Conservation (phyloP, 2,797 vertebrate genomes). For the Sebastes cheni region DNA sequence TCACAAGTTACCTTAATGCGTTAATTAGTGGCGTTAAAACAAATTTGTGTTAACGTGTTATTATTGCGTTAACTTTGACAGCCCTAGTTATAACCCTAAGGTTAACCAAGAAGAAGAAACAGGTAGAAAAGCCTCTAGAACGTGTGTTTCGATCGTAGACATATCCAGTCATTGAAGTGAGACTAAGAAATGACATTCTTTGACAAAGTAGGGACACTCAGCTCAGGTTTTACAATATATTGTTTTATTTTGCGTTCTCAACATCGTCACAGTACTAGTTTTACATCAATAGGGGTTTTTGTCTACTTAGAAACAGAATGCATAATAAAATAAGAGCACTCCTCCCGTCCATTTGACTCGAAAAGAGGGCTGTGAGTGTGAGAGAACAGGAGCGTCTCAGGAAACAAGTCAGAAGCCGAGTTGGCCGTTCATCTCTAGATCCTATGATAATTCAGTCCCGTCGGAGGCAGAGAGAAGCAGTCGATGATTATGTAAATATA, state of each 20-base stretch:
- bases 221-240: conserved; percentile 76
- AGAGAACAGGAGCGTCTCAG: conserved; percentile 77
- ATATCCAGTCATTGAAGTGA: neutral
- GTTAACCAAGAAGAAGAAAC: neutral
- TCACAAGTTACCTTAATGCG: no score
- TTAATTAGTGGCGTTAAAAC: no score
- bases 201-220: neutral
- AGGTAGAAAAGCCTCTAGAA: neutral
- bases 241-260: conserved; percentile 92
- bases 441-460: conserved; percentile 80
- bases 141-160: accelerated
- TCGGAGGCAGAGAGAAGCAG: conserved; percentile 76
- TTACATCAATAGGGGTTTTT: conserved; percentile 87
- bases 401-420: conserved; percentile 63
- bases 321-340: conserved; percentile 90
- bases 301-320: conserved; percentile 92
- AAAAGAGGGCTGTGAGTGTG: conserved; percentile 82
- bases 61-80: no score
- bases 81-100: neutral
- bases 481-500: conserved; percentile 73
- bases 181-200: neutral
- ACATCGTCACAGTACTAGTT: conserved; percentile 94
- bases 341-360: conserved; percentile 80
- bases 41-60: no score
- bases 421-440: conserved; percentile 81